phyloP scores from a whole-genome alignment of 1,140 invertebrate species.

The Halyomorpha halys region DNA sequence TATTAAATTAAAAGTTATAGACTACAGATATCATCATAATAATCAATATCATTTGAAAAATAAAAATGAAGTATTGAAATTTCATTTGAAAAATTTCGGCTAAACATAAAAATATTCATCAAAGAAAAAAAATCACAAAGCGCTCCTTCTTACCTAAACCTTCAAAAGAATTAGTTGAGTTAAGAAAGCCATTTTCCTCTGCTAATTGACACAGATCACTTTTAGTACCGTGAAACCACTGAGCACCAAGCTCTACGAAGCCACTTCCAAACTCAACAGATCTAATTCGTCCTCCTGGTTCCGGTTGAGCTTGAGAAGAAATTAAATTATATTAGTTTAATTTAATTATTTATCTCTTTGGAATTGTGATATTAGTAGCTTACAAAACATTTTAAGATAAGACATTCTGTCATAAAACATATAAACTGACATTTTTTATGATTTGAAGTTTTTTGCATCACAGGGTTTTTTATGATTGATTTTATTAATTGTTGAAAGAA shows the following conservation, averaged over 20 bases:
- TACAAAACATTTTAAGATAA: no score
- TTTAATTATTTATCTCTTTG: no score
- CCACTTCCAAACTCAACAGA: slow-evolving; percentile 38
- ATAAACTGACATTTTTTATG: no score
- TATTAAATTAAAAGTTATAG: neutral
- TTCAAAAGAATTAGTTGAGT: slow-evolving; percentile 39
- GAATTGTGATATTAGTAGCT: no score
- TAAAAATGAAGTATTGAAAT: neutral
- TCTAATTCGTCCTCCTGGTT: slow-evolving; percentile 50
- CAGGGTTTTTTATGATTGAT: no score
- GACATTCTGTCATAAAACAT: no score
- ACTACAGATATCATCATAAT: neutral
- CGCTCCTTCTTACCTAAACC: slow-evolving; percentile 37
- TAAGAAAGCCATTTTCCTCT: slow-evolving; percentile 37
- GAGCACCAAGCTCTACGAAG: slow-evolving; percentile 54
- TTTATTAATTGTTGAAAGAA: no score
- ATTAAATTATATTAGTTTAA: neutral
- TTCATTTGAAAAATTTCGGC: neutral
- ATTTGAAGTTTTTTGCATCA: no score
- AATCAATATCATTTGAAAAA: neutral
- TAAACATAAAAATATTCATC: neutral
- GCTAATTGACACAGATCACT: slow-evolving; percentile 45
- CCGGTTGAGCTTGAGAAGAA: slow-evolving; percentile 39
- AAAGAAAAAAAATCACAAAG: neutral
- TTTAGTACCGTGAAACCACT: slow-evolving; percentile 61